Evolutionary conservation across 2,888 invertebrate genomes (phyloP), one percentile per base, ranked within the genome.

Genomic region (Gibbula magus): DNA sequence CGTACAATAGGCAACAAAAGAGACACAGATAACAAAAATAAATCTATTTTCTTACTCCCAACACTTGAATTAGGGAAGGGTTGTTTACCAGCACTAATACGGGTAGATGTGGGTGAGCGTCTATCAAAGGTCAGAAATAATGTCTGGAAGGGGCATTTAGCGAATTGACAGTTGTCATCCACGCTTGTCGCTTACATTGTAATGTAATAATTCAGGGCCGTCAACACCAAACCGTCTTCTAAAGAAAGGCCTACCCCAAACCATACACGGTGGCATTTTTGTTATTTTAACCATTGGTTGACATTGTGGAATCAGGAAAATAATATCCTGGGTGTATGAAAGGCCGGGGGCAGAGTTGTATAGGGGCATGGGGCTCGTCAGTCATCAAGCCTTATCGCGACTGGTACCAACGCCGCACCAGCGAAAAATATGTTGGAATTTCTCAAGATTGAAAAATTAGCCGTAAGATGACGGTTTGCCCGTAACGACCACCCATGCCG

Each of bases 211-310:
- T 70, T 70, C 70, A 70, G 20, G 32, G 32, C 39, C 29, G 61
- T 70, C 70, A 39, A 35, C 32, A 29, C n/a, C 18, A 35, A 70
- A 39, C 35, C 70, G 18, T 70, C 70, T 70, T 18, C 10, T 20
- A 70, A 70, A 70, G 29, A 70, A 70, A 61, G 35, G 70, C 70
- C 29, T 70, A 39, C 29, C 70, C 20, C 18, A 70, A 70, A 70
- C 20, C 70, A 13, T 70, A 32, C 39, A 32, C 35, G 70, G 70
- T 32, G 70, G 70, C 35, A 70, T 70, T 32, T 61, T 70, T 70
- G 70, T 70, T 70, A 70, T 70, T 70, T 39, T 70, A 70, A 70
- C 70, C 70, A 70, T 70, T 35, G 35, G 70, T 70, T 70, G 70
- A 70, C 70, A 70, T 35, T 70, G 70, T 70, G n/a, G 39, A 39